Base-by-base conservation (phyloP, 2,113 vertebrate species). In the Cyphomyrus plagiostoma region DNA sequence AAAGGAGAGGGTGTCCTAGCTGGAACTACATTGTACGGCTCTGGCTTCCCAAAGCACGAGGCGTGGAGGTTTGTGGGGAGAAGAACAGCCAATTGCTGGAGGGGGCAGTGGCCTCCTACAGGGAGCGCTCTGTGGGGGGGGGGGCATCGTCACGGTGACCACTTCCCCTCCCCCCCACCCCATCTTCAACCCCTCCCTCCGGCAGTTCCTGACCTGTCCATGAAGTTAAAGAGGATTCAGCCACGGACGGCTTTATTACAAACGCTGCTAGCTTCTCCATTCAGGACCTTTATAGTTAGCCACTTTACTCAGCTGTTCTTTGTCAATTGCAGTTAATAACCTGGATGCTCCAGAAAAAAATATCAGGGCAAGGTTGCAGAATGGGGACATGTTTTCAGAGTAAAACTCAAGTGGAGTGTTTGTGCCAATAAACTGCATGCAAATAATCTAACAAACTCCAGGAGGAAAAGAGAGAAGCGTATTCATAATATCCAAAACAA, bases 1-100 rank as follows among this genome's bases (percentile, higher is more conserved):
- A 87, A 89, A 89, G 84, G 89, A 90, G 66, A 90, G 45, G 58
- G 85, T 87, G 89, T 80, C 62, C 56, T 85, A 66, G 89, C n/a
- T 26, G n/a, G 80, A 49, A 82, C 53, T 45, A 17, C 23, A 85
- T 13, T n/a, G 50, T 39, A 66, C 17, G 3, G 46, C 58, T 50
- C 84, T 21, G 83, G 58, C 11, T 86, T 87, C 84, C 89, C 46
- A 52, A 89, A 86, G 23, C 83, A 87, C 48, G 35, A 56, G 9
- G 46, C 77, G 53, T 23, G 45, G 58, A n/a, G 19, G 53, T 26
- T 52, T 45, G 50, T 26, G 85, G 50, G 30, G 50, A 53, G 26
- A 26, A 39, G 50, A 53, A 21, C 11, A 17, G 85, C 49, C 77
- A 53, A 87, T 87, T 52, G 50, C 85, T 39, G 50, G 85, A 87